Percentiles rank a stretch among this genome's conserved stretches.
These are phyloP conservation scores for Calvadosia cruxmelitensis DNA, from an alignment of 30 jellyfish, hydroid and myxozoan genomes.

Conservation along the genomic window DNA sequence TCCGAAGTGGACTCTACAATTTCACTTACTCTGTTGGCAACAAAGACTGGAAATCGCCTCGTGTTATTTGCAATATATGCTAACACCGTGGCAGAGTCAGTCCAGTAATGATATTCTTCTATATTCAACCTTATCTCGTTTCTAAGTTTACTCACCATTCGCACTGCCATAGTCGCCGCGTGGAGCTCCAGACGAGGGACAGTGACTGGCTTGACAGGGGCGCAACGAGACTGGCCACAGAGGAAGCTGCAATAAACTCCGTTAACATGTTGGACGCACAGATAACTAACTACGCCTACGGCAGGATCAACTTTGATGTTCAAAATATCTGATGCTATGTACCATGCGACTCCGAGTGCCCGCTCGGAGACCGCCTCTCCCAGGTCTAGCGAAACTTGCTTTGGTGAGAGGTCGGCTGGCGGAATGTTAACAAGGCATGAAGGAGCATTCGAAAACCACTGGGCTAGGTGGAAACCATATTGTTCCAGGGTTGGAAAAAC, in stretches of 20 bases:
- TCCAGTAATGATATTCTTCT: constrained; percentile 29
- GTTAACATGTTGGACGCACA: constrained; percentile 8
- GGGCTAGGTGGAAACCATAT: too few species aligned
- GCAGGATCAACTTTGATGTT: constrained; percentile 7
- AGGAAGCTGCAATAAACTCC: constrained; percentile 16
- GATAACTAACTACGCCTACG: constrained; percentile 14
- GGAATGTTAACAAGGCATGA: too few species aligned
- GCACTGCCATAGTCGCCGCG: constrained; percentile 26
- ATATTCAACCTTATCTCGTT: constrained; percentile 13
- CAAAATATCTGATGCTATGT: constrained; percentile 7
- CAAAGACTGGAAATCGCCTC: constrained; percentile 22
- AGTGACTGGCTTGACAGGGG: constrained; percentile 20
- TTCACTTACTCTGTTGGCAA: constrained; percentile 19
- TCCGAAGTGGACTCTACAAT: constrained; percentile 35
- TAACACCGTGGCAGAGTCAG: constrained; percentile 38
- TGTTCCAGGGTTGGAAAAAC: too few species aligned
- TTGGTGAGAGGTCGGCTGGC: too few species aligned
- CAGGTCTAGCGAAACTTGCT: too few species aligned
- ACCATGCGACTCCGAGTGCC: constrained; percentile 28
- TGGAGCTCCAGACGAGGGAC: constrained; percentile 34
- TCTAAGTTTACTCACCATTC: constrained; percentile 2
- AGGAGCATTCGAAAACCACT: too few species aligned
- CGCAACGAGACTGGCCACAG: constrained; percentile 29
- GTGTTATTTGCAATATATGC: constrained; percentile 13
- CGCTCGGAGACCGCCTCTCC: too few species aligned